These are phyloP conservation scores for Hirtodrosophila alboralis DNA, from an alignment of 2,888 invertebrate genomes.

Conservation along the genomic window DNA sequence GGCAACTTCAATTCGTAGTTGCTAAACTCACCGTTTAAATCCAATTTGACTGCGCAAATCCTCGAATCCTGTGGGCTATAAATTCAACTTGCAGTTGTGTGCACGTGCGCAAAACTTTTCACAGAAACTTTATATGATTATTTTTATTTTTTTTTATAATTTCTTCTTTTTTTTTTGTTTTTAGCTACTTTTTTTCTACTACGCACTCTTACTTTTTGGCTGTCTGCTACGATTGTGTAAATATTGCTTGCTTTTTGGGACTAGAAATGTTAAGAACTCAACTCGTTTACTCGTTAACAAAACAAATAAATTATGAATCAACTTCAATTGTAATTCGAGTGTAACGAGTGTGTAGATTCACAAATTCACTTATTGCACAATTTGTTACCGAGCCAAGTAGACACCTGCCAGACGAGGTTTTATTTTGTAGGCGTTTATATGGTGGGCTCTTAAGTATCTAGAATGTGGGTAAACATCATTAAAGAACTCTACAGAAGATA, in stretches of 20 bases:
- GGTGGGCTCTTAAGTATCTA: constrained; percentile 53
- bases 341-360: constrained; percentile 45
- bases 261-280: constrained; percentile 64
- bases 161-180: constrained; percentile 19
- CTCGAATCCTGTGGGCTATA: constrained; percentile 48
- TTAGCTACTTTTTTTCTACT: constrained; percentile 10
- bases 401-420: constrained; percentile 69
- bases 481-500: constrained; percentile 23
- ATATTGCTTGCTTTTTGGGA: constrained; percentile 71
- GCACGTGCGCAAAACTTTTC: constrained; percentile 65
- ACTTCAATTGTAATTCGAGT: constrained; percentile 29
- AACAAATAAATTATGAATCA: constrained; percentile 2
- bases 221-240: constrained; percentile 49
- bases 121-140: constrained; percentile 26
- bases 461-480: constrained; percentile 47
- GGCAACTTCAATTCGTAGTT: constrained; percentile 19
- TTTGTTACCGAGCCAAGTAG: constrained; percentile 31
- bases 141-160: constrained; percentile 15
- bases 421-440: constrained; percentile 27
- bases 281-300: constrained; percentile 17
- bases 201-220: constrained; percentile 34
- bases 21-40: constrained; percentile 64
- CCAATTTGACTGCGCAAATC: constrained; percentile 60
- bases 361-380: constrained; percentile 61
- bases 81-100: constrained; percentile 56